A percentile compares a stretch with the other conserved stretches of the same genome.
These are phyloP conservation scores for Hoplodrina ambigua DNA, from an alignment of 2,888 invertebrate genomes.

Conservation along the genomic window DNA sequence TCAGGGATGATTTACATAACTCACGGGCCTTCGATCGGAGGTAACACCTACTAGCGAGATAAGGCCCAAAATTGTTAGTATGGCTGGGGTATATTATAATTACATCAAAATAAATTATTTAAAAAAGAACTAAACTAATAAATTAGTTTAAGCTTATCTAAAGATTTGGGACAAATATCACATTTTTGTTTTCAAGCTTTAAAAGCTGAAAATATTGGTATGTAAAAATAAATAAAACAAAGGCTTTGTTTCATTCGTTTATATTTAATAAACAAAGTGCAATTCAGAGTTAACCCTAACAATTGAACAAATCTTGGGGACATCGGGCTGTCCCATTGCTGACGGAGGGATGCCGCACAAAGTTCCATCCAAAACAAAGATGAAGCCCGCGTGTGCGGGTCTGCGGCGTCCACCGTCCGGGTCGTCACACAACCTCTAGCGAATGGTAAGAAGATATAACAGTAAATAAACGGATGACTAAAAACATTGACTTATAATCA, in stretches of 20 bases:
- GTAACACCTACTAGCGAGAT: slow-evolving; percentile 5
- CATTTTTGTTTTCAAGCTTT: background rate
- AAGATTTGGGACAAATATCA: background rate
- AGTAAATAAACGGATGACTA: slow-evolving; percentile 76
- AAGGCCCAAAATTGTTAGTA: slow-evolving; percentile 2
- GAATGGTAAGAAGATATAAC: slow-evolving; percentile 80
- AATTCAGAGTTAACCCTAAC: slow-evolving; percentile 91
- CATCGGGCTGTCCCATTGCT: slow-evolving; percentile 79
- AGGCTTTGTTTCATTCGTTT: slow-evolving; percentile 86
- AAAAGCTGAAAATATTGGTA: background rate
- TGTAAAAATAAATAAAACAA: slow-evolving; percentile 70
- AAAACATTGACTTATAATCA: slow-evolving; percentile 81
- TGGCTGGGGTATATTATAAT: slow-evolving; percentile 4
- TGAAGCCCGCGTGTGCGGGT: slow-evolving; percentile 57
- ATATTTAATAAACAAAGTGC: slow-evolving; percentile 91
- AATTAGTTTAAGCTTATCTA: background rate
- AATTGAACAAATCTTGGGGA: slow-evolving; percentile 89
- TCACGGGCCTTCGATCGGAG: slow-evolving; percentile 18
- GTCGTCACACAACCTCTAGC: slow-evolving; percentile 81
- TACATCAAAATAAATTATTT: background rate
- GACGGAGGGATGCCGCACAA: slow-evolving; percentile 77
- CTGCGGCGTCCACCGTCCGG: slow-evolving; percentile 77
- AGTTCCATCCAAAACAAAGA: slow-evolving; percentile 68
- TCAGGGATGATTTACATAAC: slow-evolving; percentile 77
- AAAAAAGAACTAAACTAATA: background rate